phyloP scores from a whole-genome alignment of 2,113 vertebrate species.

The Muscicapa adusta region DNA sequence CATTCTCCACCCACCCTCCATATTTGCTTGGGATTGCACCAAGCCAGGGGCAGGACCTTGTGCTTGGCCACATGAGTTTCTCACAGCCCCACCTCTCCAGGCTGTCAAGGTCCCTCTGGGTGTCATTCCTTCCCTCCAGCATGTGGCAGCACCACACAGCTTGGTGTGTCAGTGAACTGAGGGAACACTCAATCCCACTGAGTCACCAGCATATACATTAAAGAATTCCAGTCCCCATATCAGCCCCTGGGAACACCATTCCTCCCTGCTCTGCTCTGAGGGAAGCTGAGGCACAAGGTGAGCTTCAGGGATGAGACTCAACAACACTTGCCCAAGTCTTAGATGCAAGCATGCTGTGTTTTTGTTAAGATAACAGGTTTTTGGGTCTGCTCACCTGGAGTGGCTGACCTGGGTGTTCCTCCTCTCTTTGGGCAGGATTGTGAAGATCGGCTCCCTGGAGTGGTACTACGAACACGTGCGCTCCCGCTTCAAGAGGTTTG shows the following conservation, averaged over 20 bases:
- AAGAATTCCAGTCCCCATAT: neutral
- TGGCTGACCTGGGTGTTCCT: neutral
- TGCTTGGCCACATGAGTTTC: neutral
- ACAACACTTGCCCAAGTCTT: neutral
- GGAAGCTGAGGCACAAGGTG: neutral
- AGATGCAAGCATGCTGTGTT: neutral
- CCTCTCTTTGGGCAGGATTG: slow-evolving; percentile 70
- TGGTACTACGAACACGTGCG: slow-evolving; percentile 88
- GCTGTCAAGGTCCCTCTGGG: neutral
- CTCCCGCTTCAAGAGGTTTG: slow-evolving; percentile 87
- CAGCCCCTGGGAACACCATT: neutral
- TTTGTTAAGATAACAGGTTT: neutral
- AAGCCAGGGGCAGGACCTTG: neutral
- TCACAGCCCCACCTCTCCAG: neutral
- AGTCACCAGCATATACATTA: neutral
- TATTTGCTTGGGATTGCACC: neutral
- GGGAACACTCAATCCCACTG: neutral
- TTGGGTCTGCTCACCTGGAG: neutral
- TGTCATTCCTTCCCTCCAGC: neutral
- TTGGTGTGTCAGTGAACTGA: neutral
- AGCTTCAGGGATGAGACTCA: neutral
- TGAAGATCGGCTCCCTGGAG: slow-evolving; percentile 86
- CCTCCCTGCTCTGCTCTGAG: fast-evolving
- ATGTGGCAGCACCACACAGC: neutral
- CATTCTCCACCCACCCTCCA: neutral